Evolutionary conservation across 1,140 invertebrate species (phyloP), one percentile per base, ranked within the genome.

Genomic region (Drosophila kikkawai): DNA sequence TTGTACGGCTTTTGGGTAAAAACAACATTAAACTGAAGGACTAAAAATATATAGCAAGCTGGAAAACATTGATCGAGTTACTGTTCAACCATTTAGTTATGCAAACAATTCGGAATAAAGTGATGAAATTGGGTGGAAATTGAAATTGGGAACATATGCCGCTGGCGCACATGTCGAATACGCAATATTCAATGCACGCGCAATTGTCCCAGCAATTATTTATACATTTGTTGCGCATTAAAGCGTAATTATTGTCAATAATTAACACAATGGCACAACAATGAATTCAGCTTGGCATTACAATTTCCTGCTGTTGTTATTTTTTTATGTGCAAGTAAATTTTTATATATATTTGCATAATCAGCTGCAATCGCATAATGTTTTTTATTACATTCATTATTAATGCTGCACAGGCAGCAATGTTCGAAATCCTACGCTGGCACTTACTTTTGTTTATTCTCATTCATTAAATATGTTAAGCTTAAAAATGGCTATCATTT

Each of bases 381-480:
- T 45, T 57, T 77, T 56, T 68, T 57, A 58, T 67, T 53, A 39
- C 61, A 29, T 61, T 32, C 41, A 75, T 75, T 75, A 64, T 56
- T 56, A 75, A 64, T 63, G 45, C 57, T 15, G 22, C 32, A n/a
- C 48, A 51, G 29, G 44, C 15, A 17, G 13, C 17, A 44, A 4
- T 17, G 19, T 11, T 6, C 11, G 19, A 50, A 73, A 60, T 42
- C 41, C 50, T 53, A 42, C 45, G 48, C 37, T 61, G 45, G 9
- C 48, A 53, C 74, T 70, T 60, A 44, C 57, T 29, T 51, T 42
- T 64, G 58, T 68, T 80, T 68, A 65, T 68, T 45, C 57, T 42
- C 65, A 42, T 74, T 83, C 60, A 80, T 87, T 80, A 67, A 77
- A 80, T 70, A 81, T 73, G 76, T 77, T 78, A 77, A 77, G 65